These are phyloP conservation scores for Diarsia rubi DNA, from an alignment of 2,888 invertebrate species.

Conservation along the genomic window DNA sequence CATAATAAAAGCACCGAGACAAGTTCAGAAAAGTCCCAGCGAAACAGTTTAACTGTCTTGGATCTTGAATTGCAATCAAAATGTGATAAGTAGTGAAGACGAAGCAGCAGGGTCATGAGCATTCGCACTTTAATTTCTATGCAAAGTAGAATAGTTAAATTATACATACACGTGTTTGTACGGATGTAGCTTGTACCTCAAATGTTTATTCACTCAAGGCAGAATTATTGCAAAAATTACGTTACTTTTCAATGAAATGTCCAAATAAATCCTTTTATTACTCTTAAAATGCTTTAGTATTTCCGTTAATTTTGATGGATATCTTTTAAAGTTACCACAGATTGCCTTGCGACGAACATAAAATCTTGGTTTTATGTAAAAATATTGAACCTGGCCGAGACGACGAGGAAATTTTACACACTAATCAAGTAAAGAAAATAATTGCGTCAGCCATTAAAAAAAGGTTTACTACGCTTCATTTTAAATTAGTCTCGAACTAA, in stretches of 20 bases:
- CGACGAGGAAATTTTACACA: neutral
- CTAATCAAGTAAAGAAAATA: neutral
- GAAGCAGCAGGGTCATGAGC: neutral
- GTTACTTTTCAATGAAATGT: slow-evolving; percentile 34
- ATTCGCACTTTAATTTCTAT: neutral
- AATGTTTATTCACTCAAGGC: slow-evolving; percentile 27
- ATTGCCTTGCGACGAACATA: neutral
- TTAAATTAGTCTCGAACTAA: neutral
- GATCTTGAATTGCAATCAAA: no score
- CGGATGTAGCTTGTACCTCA: slow-evolving; percentile 30
- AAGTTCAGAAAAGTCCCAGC: no score
- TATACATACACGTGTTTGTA: slow-evolving; percentile 14
- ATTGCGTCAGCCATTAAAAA: neutral
- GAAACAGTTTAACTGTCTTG: no score
- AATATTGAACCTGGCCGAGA: neutral
- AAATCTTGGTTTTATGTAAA: neutral
- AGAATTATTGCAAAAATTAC: slow-evolving; percentile 25
- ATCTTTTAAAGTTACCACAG: neutral
- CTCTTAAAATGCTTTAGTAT: neutral
- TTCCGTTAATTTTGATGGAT: slow-evolving; percentile 8
- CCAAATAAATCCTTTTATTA: slow-evolving; percentile 24
- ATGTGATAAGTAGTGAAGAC: no score
- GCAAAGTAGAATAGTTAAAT: neutral
- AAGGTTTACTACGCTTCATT: neutral
- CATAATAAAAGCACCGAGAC: no score